Evolutionary conservation across 2,797 vertebrate species (phyloP).

Genomic region (Halcyon badia): DNA sequence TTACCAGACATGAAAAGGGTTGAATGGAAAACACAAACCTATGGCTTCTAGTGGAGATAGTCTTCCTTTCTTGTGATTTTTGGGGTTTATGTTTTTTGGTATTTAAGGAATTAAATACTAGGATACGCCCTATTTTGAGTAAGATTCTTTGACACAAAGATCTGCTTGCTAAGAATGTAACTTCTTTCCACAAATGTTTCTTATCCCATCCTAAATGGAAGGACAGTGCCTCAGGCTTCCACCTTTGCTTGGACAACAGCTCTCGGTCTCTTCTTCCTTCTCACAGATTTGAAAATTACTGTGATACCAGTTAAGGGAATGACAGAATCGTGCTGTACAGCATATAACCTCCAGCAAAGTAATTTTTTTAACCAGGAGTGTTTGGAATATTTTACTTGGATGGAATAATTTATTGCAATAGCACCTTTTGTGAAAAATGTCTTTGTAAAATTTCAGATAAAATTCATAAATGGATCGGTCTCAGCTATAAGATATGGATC

Average conservation of each 20-base stretch:
- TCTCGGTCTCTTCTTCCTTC: not conserved
- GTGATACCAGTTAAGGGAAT: not conserved
- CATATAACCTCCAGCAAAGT: not conserved
- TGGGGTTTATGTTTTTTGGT: fast-evolving
- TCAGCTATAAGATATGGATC: not conserved
- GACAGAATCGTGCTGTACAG: not conserved
- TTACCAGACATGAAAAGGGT: not conserved
- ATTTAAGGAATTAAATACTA: not conserved
- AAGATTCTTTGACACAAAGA: not conserved
- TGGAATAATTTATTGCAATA: not conserved
- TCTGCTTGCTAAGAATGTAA: not conserved
- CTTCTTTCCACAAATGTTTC: not conserved
- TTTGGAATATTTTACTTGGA: not conserved
- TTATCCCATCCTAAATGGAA: not conserved
- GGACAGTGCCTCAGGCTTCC: not conserved
- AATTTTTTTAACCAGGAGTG: not conserved
- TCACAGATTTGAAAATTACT: not conserved
- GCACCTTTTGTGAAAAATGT: not conserved
- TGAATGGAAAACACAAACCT: not conserved
- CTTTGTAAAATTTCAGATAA: not conserved
- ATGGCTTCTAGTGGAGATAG: not conserved
- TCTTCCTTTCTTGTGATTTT: not conserved
- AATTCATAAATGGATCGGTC: not conserved
- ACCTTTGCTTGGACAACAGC: not conserved
- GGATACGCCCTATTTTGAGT: fast-evolving